Conservation (phyloP, 2,888 invertebrate genomes). For the Pseudococcus viburni region DNA sequence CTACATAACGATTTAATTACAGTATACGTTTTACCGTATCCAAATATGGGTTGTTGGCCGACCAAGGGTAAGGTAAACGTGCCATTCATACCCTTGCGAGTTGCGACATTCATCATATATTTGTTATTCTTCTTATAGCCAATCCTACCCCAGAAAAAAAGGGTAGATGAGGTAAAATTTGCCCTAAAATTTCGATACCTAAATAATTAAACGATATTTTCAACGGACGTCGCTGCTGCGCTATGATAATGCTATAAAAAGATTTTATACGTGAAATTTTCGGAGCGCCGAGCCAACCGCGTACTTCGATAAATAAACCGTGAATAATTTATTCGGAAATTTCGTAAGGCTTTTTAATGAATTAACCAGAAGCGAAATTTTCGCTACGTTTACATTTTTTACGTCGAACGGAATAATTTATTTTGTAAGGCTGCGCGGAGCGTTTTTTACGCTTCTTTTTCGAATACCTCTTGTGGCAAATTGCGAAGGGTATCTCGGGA, state of each 20-base stretch:
- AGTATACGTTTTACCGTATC: constrained; percentile 8
- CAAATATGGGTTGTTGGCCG: background rate
- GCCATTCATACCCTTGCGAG: background rate
- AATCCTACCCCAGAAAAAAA: background rate
- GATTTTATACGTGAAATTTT: background rate
- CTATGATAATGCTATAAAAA: background rate
- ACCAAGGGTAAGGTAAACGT: background rate
- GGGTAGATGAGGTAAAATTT: background rate
- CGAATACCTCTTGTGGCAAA: background rate
- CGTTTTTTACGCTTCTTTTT: background rate
- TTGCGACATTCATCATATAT: background rate
- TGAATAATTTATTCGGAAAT: background rate
- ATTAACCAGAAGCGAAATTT: constrained; percentile 14
- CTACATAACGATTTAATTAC: background rate
- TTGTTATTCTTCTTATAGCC: background rate
- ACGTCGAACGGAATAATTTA: background rate
- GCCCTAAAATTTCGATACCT: background rate
- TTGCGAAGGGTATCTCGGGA: too few relatives aligned
- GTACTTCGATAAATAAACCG: background rate
- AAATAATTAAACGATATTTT: constrained; percentile 20
- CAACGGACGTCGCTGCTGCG: background rate
- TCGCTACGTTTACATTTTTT: constrained; percentile 1
- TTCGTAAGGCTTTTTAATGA: constrained; percentile 1
- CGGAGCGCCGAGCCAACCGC: background rate
- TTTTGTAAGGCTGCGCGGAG: background rate